Conservation (phyloP, 2,797 vertebrate genomes). For the Aythya fuligula region DNA sequence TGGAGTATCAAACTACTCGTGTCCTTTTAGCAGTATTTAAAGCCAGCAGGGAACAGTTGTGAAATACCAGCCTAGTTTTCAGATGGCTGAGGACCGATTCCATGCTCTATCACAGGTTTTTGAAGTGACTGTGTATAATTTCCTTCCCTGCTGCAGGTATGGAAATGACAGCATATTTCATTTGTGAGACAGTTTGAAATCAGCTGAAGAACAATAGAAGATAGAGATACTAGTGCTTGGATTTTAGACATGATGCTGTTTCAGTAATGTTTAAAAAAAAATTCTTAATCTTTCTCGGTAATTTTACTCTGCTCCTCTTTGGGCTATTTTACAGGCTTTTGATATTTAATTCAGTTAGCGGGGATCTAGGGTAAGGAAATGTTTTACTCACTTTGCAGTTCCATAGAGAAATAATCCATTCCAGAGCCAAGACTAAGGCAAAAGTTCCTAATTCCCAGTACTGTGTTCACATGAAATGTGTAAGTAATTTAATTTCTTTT, state of each 20-base stretch:
- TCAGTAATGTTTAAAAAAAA: neutral
- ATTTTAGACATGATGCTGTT: neutral
- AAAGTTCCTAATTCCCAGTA: neutral
- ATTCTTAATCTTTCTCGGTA: neutral
- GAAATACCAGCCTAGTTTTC: neutral
- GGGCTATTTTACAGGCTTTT: neutral
- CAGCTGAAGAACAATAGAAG: neutral
- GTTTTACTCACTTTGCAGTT: neutral
- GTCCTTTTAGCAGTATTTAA: neutral
- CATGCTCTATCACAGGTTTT: neutral
- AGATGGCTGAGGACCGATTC: neutral
- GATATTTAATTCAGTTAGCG: neutral
- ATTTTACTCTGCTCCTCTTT: neutral
- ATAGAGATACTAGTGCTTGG: fast-evolving
- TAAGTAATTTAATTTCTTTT: conserved; percentile 31
- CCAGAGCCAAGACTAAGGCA: neutral
- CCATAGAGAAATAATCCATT: neutral
- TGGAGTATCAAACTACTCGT: neutral
- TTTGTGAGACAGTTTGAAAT: neutral
- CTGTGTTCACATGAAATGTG: neutral
- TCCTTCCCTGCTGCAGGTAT: neutral
- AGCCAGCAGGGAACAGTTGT: neutral
- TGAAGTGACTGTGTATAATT: neutral
- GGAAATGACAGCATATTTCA: fast-evolving
- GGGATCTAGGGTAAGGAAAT: neutral